Evolutionary conservation across 2,888 invertebrate genomes (phyloP).

Genomic region (Coecobrya sp.): DNA sequence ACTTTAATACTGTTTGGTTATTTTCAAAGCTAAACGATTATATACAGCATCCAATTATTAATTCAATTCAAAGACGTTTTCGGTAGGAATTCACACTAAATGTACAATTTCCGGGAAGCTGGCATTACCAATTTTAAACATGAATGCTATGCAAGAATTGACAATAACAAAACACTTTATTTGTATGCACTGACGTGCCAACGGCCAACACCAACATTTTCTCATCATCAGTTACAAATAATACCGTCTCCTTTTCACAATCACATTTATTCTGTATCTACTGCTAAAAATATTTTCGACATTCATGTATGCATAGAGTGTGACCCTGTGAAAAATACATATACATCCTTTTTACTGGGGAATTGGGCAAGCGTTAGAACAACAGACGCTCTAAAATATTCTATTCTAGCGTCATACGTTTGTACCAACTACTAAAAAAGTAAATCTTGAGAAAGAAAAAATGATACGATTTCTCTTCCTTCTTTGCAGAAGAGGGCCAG

Average conservation of each 20-base stretch:
- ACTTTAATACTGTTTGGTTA: no score
- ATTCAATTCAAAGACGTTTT: no score
- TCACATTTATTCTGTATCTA: neutral
- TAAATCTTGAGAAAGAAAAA: conserved; percentile 24
- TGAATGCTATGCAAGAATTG: no score
- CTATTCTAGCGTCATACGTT: neutral
- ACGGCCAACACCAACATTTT: no score
- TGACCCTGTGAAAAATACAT: neutral
- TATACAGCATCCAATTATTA: no score
- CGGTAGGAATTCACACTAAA: no score
- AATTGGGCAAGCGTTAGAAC: neutral
- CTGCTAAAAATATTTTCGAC: neutral
- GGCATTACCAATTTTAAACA: no score
- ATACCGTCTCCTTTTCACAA: neutral
- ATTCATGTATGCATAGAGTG: neutral
- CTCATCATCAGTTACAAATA: no score
- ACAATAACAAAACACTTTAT: no score
- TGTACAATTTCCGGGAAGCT: no score
- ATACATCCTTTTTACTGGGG: neutral
- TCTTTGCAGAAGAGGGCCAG: neutral
- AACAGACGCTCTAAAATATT: neutral
- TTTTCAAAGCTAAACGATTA: no score
- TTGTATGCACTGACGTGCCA: no score
- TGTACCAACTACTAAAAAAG: neutral
- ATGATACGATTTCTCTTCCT: neutral